These are phyloP conservation scores for Setophaga coronata DNA, from an alignment of 2,113 vertebrate genomes.

Conservation along the genomic window DNA sequence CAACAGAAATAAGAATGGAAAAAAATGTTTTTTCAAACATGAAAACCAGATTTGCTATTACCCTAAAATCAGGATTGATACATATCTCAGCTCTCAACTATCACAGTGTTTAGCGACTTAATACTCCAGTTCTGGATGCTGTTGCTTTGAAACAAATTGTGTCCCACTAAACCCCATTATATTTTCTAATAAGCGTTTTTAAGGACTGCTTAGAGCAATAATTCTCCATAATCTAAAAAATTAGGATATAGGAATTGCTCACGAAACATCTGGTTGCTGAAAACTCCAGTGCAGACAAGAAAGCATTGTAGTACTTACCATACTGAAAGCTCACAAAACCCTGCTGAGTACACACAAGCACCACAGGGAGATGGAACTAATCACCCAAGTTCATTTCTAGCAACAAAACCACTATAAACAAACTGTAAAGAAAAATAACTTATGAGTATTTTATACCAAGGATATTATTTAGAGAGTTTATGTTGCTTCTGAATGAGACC, in stretches of 20 bases:
- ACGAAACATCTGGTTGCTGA: not conserved
- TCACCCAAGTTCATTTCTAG: conserved; percentile 12
- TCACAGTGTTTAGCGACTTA: not conserved
- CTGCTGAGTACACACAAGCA: conserved; percentile 16
- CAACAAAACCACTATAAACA: not conserved
- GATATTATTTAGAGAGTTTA: not conserved
- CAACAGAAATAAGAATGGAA: not conserved
- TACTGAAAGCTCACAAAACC: not conserved
- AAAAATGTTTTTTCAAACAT: not conserved
- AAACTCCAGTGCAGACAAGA: not conserved
- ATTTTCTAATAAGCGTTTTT: not conserved
- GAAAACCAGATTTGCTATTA: not conserved
- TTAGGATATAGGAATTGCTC: not conserved
- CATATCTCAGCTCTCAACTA: not conserved
- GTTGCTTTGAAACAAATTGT: not conserved
- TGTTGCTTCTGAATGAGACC: not conserved
- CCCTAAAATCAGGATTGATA: not conserved
- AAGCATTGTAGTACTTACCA: conserved; percentile 24
- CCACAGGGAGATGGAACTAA: conserved; percentile 20
- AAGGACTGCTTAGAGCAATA: not conserved
- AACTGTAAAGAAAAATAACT: conserved; percentile 21
- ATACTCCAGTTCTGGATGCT: not conserved
- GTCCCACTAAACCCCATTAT: not conserved
- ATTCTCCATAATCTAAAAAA: not conserved
- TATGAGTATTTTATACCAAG: not conserved